These are phyloP conservation scores for Pelosia muscerda DNA, from an alignment of 2,888 invertebrate species.

Conservation along the genomic window DNA sequence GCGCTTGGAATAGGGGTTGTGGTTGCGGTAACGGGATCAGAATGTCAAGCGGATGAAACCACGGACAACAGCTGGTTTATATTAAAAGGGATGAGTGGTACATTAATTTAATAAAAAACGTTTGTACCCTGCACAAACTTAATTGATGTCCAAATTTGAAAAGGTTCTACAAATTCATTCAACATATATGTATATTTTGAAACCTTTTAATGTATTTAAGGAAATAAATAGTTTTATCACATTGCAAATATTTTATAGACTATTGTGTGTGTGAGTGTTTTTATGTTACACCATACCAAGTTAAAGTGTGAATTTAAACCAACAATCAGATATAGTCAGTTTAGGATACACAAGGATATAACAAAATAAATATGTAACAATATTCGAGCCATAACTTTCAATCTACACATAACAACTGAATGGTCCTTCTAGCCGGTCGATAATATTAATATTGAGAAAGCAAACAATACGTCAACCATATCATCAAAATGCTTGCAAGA, in stretches of 20 bases:
- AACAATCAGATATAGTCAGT: no score
- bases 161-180: neutral
- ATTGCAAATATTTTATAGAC: neutral
- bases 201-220: neutral
- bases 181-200: neutral
- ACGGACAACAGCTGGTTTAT: neutral
- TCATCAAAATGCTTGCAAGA: conserved; percentile 8
- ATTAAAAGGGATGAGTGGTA: neutral
- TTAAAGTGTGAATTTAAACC: no score
- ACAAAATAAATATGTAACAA: no score
- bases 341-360: no score
- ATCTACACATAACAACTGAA: neutral
- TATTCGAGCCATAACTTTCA: no score
- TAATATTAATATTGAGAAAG: neutral
- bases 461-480: conserved; percentile 3
- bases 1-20: no score
- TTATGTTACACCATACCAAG: no score
- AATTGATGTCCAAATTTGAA: conserved; percentile 10
- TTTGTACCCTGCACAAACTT: conserved; percentile 2
- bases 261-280: neutral
- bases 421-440: conserved; percentile 14
- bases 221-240: neutral
- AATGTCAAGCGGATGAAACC: no score
- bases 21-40: no score
- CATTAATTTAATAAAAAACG: neutral